A percentile compares a stretch with the other conserved stretches of the same genome.
Conservation (phyloP, 2,113 vertebrate species). For the Dissostichus mawsoni region DNA sequence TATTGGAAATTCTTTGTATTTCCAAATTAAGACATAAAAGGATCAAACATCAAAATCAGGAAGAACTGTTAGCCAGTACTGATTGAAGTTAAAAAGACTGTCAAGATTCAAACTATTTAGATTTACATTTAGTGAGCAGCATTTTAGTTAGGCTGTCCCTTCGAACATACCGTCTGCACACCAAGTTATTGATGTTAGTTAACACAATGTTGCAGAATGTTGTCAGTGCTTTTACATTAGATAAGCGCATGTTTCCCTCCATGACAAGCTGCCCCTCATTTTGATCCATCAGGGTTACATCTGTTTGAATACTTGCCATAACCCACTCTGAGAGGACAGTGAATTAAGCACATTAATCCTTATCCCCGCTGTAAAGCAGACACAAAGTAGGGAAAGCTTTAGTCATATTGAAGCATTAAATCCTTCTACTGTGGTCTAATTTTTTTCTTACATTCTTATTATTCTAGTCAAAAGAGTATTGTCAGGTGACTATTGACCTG, state of each 20-base stretch:
- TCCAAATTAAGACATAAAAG: conserved; percentile 42
- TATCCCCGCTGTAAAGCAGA: conserved; percentile 56
- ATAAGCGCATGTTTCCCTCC: conserved; percentile 59
- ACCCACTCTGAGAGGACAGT: conserved; percentile 58
- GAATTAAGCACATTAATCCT: conserved; percentile 76
- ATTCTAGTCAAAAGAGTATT: conserved; percentile 30
- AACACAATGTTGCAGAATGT: conserved; percentile 21
- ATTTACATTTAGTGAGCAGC: conserved; percentile 4
- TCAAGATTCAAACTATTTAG: neutral
- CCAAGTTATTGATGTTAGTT: neutral
- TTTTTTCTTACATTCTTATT: conserved; percentile 22
- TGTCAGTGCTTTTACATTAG: conserved; percentile 26
- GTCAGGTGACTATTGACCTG: conserved; percentile 43
- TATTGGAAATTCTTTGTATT: conserved; percentile 44
- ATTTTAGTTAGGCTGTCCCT: neutral
- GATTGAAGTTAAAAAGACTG: conserved; percentile 16
- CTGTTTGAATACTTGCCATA: conserved; percentile 65
- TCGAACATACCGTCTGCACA: neutral
- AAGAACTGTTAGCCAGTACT: neutral
- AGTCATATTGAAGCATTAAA: conserved; percentile 46
- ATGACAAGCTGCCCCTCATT: conserved; percentile 71
- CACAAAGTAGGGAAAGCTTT: conserved; percentile 50
- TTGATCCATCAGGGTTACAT: conserved; percentile 68
- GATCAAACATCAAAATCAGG: conserved; percentile 35
- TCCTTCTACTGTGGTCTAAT: conserved; percentile 30